Conservation (phyloP, 2,797 vertebrate genomes). For the Vireo griseus region DNA sequence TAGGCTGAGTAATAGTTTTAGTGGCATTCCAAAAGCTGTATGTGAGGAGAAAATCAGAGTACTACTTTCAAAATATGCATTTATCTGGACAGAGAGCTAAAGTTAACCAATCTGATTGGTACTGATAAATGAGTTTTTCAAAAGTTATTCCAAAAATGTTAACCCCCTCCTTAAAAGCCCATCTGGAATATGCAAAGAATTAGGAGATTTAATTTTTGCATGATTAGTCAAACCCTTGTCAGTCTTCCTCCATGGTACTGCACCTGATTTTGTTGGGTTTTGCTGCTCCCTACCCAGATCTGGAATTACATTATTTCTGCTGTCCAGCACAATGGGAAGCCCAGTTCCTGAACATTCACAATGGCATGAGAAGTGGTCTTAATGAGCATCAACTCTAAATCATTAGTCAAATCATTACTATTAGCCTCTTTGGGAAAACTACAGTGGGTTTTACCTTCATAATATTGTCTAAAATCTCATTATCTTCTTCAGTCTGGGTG, state of each 20-base stretch:
- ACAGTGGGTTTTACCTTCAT: not conserved
- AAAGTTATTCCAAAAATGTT: not conserved
- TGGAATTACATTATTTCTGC: not conserved
- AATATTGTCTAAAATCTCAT: not conserved
- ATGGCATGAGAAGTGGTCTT: not conserved
- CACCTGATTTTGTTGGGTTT: not conserved
- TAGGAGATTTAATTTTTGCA: not conserved
- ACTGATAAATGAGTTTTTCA: not conserved
- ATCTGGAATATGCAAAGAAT: not conserved
- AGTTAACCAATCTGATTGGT: not conserved
- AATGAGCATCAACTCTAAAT: not conserved
- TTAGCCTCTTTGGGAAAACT: not conserved
- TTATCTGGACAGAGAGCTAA: not conserved
- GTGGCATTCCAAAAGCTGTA: not conserved
- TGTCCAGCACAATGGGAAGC: not conserved
- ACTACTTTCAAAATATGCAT: not conserved
- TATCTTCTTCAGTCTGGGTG: not conserved
- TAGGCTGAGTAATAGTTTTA: not conserved
- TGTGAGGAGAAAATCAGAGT: not conserved
- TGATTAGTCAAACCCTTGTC: not conserved
- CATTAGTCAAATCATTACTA: not conserved
- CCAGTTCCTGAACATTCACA: not conserved
- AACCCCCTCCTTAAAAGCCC: not conserved
- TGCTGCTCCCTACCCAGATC: not conserved
- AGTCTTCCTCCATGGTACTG: not conserved